A percentile compares a stretch with the other conserved stretches of the same genome.
Conservation (phyloP, 2,888 invertebrate species). For the Colletes collaris region DNA sequence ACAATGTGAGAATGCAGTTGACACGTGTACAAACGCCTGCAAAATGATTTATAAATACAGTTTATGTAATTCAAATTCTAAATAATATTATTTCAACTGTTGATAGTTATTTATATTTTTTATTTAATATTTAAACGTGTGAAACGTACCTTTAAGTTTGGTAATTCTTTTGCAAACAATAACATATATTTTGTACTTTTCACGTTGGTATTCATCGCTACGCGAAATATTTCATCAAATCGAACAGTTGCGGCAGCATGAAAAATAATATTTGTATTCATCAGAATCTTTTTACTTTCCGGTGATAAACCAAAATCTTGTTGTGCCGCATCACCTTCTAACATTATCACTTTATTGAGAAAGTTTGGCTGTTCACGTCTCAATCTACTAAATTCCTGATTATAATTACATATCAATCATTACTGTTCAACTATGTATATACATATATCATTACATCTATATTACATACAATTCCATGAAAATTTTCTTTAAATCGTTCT, state of each 20-base stretch:
- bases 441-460: background rate
- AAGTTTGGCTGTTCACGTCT: conserved; percentile 83
- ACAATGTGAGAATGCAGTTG: conserved; percentile 81
- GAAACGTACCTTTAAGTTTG: conserved; percentile 85
- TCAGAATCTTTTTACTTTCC: conserved; percentile 83
- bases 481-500: conserved; percentile 78
- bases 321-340: conserved; percentile 84
- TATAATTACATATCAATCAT: background rate
- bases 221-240: conserved; percentile 88
- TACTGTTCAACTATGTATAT: background rate
- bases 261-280: conserved; percentile 87
- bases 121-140: background rate
- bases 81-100: background rate
- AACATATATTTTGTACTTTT: conserved; percentile 87
- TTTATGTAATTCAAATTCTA: background rate
- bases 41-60: background rate
- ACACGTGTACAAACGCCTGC: conserved; percentile 79
- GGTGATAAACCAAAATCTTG: conserved; percentile 84
- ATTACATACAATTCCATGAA: conserved; percentile 77
- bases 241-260: conserved; percentile 91
- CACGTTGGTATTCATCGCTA: conserved; percentile 88
- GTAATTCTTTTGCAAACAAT: conserved; percentile 87
- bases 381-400: conserved; percentile 84
- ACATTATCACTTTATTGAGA: conserved; percentile 84
- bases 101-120: conserved; percentile 2